Evolutionary conservation across 2,888 invertebrate species (phyloP).

Genomic region (Pyrrhosoma nymphula): DNA sequence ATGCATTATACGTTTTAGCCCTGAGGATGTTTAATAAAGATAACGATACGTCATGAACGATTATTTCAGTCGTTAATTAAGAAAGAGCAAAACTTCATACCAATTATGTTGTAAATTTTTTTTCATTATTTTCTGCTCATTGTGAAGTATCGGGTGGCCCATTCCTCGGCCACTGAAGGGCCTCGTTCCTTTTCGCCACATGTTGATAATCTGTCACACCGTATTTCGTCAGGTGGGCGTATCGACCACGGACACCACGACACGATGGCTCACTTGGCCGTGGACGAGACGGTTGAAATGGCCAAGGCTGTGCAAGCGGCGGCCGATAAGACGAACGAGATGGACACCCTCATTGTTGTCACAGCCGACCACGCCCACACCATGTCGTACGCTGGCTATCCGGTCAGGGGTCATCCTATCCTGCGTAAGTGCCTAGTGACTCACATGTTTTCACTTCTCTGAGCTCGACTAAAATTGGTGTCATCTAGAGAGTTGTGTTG

Average conservation of each 20-base stretch:
- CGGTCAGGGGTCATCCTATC: constrained; percentile 83
- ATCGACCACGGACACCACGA: constrained; percentile 77
- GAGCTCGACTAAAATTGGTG: background rate
- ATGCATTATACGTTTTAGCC: no score
- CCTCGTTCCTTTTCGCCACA: no score
- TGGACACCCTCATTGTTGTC: constrained; percentile 82
- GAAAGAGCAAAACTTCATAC: no score
- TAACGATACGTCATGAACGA: no score
- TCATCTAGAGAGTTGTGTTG: background rate
- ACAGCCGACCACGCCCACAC: constrained; percentile 90
- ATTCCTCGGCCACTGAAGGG: no score
- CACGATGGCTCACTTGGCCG: constrained; percentile 82
- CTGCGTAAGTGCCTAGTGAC: constrained; percentile 77
- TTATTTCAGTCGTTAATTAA: no score
- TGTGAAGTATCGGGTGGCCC: no score
- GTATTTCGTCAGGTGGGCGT: constrained; percentile 73
- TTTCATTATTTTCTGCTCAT: no score
- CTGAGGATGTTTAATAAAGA: no score
- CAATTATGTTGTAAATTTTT: no score
- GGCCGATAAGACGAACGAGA: constrained; percentile 75
- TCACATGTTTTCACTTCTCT: constrained; percentile 71
- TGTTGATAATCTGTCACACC: background rate
- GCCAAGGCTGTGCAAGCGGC: constrained; percentile 78
- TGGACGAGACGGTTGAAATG: constrained; percentile 88
- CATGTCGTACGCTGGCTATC: constrained; percentile 88